Conservation (phyloP, 2,797 vertebrate genomes). For the Scomberomorus guttatus region DNA sequence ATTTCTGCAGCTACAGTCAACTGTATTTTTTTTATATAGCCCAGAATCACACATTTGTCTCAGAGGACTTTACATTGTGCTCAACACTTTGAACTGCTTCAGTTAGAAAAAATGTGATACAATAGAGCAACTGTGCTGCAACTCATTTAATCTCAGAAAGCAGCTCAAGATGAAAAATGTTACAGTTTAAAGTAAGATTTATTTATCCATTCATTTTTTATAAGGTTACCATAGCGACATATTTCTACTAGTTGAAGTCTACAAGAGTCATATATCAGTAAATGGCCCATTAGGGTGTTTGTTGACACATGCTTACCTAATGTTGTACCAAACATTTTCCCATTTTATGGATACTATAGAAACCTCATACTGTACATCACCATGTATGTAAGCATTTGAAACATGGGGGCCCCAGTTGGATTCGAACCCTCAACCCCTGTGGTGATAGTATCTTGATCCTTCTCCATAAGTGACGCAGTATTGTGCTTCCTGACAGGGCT, state of each 20-base stretch:
- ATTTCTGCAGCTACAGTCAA: not conserved
- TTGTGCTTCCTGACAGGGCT: conserved; percentile 61
- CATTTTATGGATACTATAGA: not conserved
- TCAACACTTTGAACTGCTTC: not conserved
- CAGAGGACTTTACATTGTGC: not conserved
- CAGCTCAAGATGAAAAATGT: not conserved
- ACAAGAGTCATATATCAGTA: not conserved
- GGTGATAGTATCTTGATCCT: not conserved
- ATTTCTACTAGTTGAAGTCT: not conserved
- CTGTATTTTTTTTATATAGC: not conserved
- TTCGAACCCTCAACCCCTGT: not conserved
- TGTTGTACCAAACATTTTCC: too few species aligned
- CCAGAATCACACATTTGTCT: not conserved
- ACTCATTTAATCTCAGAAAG: not conserved
- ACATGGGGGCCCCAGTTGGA: not conserved
- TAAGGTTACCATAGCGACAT: too few species aligned
- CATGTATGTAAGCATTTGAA: not conserved
- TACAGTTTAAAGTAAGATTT: not conserved
- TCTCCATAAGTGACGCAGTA: not conserved
- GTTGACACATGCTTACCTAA: too few species aligned
- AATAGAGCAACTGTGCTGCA: not conserved
- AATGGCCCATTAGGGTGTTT: not conserved
- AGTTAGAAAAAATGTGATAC: not conserved
- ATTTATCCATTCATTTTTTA: not conserved
- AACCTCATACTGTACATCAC: not conserved